Conservation (phyloP, 2,888 invertebrate genomes). For the Andrena hattorfiana region DNA sequence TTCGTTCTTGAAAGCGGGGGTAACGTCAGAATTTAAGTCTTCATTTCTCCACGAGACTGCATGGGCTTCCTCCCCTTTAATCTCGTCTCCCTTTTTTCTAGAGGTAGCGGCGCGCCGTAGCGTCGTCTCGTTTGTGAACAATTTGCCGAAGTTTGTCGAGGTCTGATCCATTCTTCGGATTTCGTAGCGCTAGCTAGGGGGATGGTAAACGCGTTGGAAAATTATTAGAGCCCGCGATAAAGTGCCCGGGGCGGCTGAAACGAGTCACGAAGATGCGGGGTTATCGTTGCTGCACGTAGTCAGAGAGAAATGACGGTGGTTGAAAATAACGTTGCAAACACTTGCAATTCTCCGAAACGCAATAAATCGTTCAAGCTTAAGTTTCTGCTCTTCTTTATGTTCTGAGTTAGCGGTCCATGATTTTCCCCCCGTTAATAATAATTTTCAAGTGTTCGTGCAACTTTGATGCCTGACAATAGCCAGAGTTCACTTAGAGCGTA, state of each 20-base stretch:
- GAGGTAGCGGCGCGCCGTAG: too few species aligned
- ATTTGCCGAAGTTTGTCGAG: slow-evolving; percentile 12
- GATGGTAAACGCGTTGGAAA: slow-evolving; percentile 13
- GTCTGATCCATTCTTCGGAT: neutral
- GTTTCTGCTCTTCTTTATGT: too few species aligned
- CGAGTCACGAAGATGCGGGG: neutral
- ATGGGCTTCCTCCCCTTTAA: neutral
- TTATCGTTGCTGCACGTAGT: neutral
- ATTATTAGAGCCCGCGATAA: slow-evolving; percentile 14
- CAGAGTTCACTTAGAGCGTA: neutral
- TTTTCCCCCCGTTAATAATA: neutral
- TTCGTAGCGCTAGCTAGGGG: neutral
- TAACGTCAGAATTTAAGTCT: slow-evolving; percentile 47
- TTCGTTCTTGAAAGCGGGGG: slow-evolving; percentile 33
- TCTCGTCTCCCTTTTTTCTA: neutral
- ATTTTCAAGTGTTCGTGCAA: neutral
- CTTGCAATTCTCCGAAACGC: too few species aligned
- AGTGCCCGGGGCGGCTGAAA: neutral
- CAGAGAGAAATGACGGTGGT: too few species aligned
- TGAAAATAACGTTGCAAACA: too few species aligned
- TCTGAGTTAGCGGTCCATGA: neutral
- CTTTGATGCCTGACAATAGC: neutral
- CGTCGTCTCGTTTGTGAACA: slow-evolving; percentile 31
- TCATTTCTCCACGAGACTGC: slow-evolving; percentile 23
- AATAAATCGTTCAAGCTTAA: too few species aligned